Conservation (phyloP, 2,113 vertebrate genomes). For the Neotoma lepida region DNA sequence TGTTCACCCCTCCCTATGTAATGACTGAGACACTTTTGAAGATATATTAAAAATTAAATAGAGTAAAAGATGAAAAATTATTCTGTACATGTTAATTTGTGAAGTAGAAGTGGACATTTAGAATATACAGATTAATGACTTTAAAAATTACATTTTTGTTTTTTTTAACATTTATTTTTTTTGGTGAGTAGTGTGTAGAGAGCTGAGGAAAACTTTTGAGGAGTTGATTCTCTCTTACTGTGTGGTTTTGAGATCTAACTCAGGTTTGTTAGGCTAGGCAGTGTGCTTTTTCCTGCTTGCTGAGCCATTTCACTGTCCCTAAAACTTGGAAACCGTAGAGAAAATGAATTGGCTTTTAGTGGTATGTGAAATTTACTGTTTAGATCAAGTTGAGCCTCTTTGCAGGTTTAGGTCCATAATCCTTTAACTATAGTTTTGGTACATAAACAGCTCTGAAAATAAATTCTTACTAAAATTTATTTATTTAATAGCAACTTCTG, state of each 20-base stretch:
- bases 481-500: background rate
- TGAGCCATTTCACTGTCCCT: background rate
- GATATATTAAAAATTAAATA: background rate
- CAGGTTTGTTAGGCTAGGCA: background rate
- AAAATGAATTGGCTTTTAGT: background rate
- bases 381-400: background rate
- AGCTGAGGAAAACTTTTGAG: background rate
- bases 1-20: background rate
- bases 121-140: background rate
- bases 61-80: background rate
- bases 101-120: background rate
- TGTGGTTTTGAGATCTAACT: background rate
- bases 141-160: background rate
- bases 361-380: background rate
- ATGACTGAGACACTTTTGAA: background rate
- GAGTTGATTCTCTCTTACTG: background rate
- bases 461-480: constrained; percentile 41
- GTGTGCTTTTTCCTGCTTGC: background rate
- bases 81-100: background rate
- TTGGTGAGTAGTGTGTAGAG: background rate
- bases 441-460: constrained; percentile 8
- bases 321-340: background rate
- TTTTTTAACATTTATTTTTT: background rate
- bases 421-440: background rate
- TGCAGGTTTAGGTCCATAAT: background rate